Conservation (phyloP, 2,888 invertebrate genomes). For the Eupithecia subfuscata region DNA sequence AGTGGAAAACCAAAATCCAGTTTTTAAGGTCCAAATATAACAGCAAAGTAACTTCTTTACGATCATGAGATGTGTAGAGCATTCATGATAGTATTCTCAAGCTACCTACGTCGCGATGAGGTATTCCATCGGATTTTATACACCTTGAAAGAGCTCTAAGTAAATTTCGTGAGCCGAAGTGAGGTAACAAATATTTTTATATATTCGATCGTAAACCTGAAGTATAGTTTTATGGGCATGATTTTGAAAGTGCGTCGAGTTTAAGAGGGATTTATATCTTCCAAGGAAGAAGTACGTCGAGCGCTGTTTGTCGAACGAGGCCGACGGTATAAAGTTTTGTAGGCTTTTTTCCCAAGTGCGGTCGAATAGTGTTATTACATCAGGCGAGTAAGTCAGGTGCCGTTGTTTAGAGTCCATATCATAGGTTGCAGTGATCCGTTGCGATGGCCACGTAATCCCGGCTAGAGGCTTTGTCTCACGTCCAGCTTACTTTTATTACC, state of each 20-base stretch:
- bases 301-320: constrained; percentile 42
- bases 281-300: constrained; percentile 48
- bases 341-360: constrained; percentile 33
- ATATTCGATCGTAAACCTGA: constrained; percentile 61
- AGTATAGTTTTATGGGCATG: constrained; percentile 68
- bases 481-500: constrained; percentile 84
- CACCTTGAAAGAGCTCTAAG: constrained; percentile 52
- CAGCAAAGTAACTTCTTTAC: background rate
- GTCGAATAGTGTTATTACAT: constrained; percentile 47
- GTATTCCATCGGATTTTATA: constrained; percentile 52
- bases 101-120: constrained; percentile 44
- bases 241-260: constrained; percentile 62
- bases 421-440: constrained; percentile 79
- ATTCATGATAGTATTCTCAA: constrained; percentile 3
- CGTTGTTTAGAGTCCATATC: constrained; percentile 77
- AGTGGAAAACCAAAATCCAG: background rate
- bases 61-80: background rate
- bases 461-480: constrained; percentile 81
- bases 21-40: background rate
- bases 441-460: constrained; percentile 80
- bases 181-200: constrained; percentile 58
- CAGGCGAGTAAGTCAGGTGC: constrained; percentile 66
- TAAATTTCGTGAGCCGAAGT: constrained; percentile 57
- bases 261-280: constrained; percentile 57
- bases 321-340: constrained; percentile 42